Percentiles rank a stretch among this genome's conserved stretches.
These are phyloP conservation scores for Delphinapterus leucas DNA, from an alignment of 2,113 vertebrate species.

Conservation along the genomic window DNA sequence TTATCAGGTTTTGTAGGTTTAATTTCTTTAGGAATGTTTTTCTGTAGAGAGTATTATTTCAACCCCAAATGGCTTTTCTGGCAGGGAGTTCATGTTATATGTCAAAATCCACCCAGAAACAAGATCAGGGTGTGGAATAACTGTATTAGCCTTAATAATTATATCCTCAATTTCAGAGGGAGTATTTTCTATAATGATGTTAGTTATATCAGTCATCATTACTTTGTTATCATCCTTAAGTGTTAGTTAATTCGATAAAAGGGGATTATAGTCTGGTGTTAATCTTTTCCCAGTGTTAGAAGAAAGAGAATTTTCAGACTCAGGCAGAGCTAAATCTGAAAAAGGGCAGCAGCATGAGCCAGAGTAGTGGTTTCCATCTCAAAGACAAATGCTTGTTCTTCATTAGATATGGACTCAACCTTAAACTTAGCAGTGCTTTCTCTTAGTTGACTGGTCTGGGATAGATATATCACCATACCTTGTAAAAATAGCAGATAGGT, in stretches of 20 bases:
- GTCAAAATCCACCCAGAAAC: not conserved
- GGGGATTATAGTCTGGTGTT: not conserved
- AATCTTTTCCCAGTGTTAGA: not conserved
- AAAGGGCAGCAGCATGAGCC: not conserved
- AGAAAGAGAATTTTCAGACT: not conserved
- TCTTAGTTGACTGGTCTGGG: not conserved
- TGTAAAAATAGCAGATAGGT: not conserved
- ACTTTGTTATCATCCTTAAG: not conserved
- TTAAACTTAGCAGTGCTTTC: not conserved
- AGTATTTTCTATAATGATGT: not conserved
- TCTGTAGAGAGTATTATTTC: not conserved
- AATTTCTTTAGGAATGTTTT: not conserved
- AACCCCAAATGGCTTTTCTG: not conserved
- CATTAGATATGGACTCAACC: not conserved
- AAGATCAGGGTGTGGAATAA: not conserved
- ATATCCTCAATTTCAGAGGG: not conserved
- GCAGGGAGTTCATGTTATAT: not conserved
- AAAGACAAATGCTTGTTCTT: conserved; percentile 21
- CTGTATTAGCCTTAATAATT: not conserved
- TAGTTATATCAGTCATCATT: not conserved
- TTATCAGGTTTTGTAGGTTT: not conserved
- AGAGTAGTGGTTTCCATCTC: not conserved
- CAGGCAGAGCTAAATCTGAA: not conserved
- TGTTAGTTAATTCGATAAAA: not conserved
- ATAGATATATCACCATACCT: not conserved